Base-by-base conservation (phyloP, 2,888 invertebrate genomes). In the Drosophila lacicola region DNA sequence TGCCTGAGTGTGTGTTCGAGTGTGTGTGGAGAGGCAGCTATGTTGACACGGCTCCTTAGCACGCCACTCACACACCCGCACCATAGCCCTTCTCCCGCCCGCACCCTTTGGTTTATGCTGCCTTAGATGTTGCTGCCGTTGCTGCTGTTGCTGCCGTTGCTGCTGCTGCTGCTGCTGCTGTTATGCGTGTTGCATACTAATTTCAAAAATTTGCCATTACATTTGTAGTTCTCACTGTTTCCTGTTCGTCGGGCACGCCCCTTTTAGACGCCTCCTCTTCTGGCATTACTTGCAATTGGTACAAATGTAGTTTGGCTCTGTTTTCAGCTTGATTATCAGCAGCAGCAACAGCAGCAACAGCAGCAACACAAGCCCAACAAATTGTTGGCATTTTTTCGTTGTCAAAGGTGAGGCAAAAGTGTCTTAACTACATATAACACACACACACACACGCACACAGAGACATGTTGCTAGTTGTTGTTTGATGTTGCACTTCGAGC, bases 131-230 rank as follows among this genome's bases (percentile, higher is more conserved):
- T 37, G 37, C 10, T 50, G 44, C 54, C 36, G 17, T 25, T 61
- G 42, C 36, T 61, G 42, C 46, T 66, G 45, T 17, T 54, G 49
- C 19, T 36, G 50, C 37, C 21, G 36, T 4, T 13, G 25, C n/a
- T 47, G 55, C 34, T 66, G 67, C 13, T 45, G 44, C 13, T 64
- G 58, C 14, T 46, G 53, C 19, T 68, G 70, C 55, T 74, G 62
- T 60, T 77, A 70, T 88, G 89, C 84, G 89, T 83, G 89, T 88
- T 88, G 83, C 83, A 83, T 88, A 83, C 83, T 83, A 83, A 83
- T 83, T 83, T 88, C 82, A 83, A 87, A 83, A 87, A 88, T 88
- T 88, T 83, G 66, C 84, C 81, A 88, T 82, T 86, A 88, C 88
- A 88, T 78, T 70, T 87, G 89, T 88, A 87, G 75, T 72, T 82